phyloP scores from a whole-genome alignment of 2,113 vertebrate genomes.

The Chaetura pelagica region DNA sequence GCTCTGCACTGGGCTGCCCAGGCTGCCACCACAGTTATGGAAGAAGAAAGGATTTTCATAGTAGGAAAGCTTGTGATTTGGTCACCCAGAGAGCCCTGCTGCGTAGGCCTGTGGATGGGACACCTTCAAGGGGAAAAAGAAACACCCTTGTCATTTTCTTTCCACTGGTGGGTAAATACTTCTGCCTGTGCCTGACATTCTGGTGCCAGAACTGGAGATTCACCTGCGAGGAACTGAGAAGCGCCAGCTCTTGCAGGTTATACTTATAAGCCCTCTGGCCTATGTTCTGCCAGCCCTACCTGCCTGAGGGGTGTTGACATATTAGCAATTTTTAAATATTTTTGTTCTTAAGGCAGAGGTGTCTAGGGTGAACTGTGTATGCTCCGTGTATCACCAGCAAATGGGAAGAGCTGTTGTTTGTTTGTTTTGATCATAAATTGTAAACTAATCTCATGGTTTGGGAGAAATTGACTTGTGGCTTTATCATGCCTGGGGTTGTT shows the following conservation, averaged over 20 bases:
- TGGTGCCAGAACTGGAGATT: background rate
- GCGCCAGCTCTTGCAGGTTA: background rate
- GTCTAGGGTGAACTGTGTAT: background rate
- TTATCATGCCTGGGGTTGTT: background rate
- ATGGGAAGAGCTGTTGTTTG: conserved; percentile 20
- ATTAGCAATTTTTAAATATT: conserved; percentile 34
- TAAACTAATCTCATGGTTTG: background rate
- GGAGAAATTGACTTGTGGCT: background rate
- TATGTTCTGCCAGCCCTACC: background rate
- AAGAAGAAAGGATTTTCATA: background rate
- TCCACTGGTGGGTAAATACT: background rate
- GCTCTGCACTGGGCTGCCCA: background rate
- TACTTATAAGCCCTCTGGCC: conserved; percentile 1
- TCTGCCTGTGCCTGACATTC: background rate
- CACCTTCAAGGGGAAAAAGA: background rate
- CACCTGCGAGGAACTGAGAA: background rate
- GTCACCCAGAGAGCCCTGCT: background rate
- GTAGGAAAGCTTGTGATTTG: background rate
- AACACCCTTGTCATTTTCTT: background rate
- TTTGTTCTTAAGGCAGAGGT: conserved; percentile 4
- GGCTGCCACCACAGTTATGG: rapidly evolving
- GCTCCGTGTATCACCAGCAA: background rate
- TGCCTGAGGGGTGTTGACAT: background rate
- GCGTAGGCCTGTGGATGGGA: background rate
- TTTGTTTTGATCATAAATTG: conserved; percentile 20